These are phyloP conservation scores for Phymatocera aterrima DNA, from an alignment of 2,888 invertebrate species.

Conservation along the genomic window DNA sequence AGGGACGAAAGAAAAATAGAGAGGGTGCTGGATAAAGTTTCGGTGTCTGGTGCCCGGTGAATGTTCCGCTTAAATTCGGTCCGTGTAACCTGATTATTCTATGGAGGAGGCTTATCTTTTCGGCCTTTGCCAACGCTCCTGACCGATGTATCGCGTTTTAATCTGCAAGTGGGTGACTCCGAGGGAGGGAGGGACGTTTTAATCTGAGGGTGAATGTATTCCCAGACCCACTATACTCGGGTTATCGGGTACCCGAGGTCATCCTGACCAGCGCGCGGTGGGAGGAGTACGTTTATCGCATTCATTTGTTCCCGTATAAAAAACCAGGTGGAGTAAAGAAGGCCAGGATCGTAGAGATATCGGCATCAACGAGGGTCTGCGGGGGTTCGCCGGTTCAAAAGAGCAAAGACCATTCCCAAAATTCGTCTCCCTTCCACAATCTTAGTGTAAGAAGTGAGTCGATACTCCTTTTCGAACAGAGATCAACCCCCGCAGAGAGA, in stretches of 20 bases:
- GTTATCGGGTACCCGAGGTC: constrained; percentile 48
- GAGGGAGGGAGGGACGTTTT: constrained; percentile 57
- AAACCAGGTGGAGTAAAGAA: constrained; percentile 21
- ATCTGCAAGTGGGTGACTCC: constrained; percentile 52
- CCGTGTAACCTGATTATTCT: constrained; percentile 32
- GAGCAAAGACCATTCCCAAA: constrained; percentile 15
- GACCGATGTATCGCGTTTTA: constrained; percentile 60
- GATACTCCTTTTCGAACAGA: not conserved
- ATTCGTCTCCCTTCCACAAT: constrained; percentile 2
- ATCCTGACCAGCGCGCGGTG: constrained; percentile 5
- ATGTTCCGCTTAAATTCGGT: constrained; percentile 23
- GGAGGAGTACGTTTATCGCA: constrained; percentile 49
- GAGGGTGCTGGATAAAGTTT: not conserved
- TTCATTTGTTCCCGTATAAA: constrained; percentile 45
- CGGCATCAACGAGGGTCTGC: not conserved
- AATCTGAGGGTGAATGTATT: constrained; percentile 64
- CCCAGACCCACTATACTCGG: constrained; percentile 48
- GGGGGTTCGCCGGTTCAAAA: not conserved
- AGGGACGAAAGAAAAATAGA: not conserved
- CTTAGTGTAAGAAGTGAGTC: not conserved
- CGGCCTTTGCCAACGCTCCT: constrained; percentile 30
- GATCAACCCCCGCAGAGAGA: not conserved
- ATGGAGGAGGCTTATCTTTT: constrained; percentile 23
- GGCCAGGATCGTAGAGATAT: constrained; percentile 7
- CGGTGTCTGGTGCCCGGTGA: not conserved